Conservation (phyloP, 2,888 invertebrate species). For the Eristalis arbustorum region DNA sequence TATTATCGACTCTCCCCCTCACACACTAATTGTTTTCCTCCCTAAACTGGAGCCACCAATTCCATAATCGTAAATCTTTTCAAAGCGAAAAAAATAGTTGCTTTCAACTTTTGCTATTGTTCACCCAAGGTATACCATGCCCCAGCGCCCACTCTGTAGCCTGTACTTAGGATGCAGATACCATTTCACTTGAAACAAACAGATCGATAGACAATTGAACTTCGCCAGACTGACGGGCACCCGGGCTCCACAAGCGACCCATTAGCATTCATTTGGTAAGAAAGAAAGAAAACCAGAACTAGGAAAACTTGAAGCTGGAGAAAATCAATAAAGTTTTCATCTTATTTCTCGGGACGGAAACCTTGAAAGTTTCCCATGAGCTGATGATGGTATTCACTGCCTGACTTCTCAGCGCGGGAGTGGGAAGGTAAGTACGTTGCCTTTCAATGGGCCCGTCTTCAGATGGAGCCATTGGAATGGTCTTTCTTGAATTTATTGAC, state of each 20-base stretch:
- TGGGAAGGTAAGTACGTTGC: background rate
- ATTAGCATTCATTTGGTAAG: background rate
- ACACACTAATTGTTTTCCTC: background rate
- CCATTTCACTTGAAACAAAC: conserved; percentile 3
- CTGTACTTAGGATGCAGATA: conserved; percentile 2
- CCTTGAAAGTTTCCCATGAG: conserved; percentile 11
- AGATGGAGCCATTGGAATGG: background rate
- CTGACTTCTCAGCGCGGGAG: background rate
- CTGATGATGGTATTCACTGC: background rate
- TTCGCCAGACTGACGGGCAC: conserved; percentile 18
- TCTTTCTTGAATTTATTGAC: conserved; percentile 8
- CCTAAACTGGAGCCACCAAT: background rate
- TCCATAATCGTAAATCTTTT: background rate
- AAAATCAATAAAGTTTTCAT: conserved; percentile 20
- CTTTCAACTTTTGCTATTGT: background rate
- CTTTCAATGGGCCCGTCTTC: background rate
- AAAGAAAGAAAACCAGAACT: background rate
- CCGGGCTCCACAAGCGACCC: background rate
- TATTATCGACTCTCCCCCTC: too few relatives aligned
- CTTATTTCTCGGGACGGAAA: background rate
- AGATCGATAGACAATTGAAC: conserved; percentile 17
- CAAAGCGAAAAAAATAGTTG: background rate
- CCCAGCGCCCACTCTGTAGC: background rate
- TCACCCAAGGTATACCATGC: background rate
- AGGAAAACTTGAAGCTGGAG: background rate